A percentile compares a stretch with the other conserved stretches of the same genome.
phyloP scores from a whole-genome alignment of 2,113 vertebrate genomes.

The Plecturocebus donacophilus region DNA sequence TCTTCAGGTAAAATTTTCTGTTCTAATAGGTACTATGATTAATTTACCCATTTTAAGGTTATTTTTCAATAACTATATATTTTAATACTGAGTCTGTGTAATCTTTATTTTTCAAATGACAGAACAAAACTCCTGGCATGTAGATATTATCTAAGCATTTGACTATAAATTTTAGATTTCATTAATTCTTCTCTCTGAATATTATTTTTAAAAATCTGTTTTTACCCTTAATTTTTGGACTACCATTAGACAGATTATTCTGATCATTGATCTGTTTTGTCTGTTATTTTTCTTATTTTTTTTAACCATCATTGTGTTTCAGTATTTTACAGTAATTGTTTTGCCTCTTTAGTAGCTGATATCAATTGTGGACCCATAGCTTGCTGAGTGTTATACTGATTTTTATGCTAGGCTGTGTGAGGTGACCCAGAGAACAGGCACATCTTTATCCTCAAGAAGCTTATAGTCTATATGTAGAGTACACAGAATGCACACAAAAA shows the following conservation, averaged over 20 bases:
- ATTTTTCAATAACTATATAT: not conserved
- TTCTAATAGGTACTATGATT: not conserved
- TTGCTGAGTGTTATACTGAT: not conserved
- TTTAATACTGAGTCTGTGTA: conserved; percentile 28
- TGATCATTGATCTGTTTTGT: not conserved
- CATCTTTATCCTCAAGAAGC: not conserved
- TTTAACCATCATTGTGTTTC: not conserved
- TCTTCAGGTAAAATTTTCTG: conserved; percentile 88
- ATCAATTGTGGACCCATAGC: not conserved
- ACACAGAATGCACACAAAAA: not conserved
- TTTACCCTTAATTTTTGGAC: not conserved
- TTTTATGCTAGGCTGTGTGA: not conserved
- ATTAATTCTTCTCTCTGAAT: conserved; percentile 20
- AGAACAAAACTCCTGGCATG: not conserved
- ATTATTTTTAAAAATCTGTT: not conserved
- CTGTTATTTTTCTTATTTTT: not conserved
- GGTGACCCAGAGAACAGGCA: not conserved
- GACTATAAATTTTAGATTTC: conserved; percentile 20
- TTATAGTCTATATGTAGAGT: not conserved
- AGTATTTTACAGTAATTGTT: not conserved
- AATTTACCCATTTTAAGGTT: not conserved
- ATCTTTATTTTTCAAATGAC: not conserved
- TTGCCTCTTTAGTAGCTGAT: conserved; percentile 22
- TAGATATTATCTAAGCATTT: not conserved
- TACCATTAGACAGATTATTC: conserved; percentile 28